phyloP scores from a whole-genome alignment of 2,888 invertebrate species.

The Lasiommata megera region DNA sequence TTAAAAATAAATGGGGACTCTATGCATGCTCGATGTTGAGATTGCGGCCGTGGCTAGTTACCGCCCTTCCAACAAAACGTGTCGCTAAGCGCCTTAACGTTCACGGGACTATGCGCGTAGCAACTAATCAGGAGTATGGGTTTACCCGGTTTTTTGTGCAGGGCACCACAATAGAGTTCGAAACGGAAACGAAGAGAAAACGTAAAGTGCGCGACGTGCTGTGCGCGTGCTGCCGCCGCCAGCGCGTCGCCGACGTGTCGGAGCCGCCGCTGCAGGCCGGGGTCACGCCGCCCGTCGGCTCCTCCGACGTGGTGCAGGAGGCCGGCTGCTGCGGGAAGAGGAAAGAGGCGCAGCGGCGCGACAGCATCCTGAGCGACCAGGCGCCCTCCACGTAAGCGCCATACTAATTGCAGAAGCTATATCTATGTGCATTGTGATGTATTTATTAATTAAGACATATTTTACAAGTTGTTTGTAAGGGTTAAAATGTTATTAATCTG shows the following conservation, averaged over 20 bases:
- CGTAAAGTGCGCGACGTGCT: constrained; percentile 72
- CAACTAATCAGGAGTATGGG: no score
- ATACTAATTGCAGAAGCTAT: no score
- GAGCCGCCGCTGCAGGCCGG: constrained; percentile 41
- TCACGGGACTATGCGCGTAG: no score
- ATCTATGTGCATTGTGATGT: no score
- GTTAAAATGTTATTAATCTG: no score
- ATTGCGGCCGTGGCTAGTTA: no score
- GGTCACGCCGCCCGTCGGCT: constrained; percentile 41
- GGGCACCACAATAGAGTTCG: constrained; percentile 66
- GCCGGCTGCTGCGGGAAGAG: constrained; percentile 68
- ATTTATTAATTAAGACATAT: no score
- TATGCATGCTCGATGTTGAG: no score
- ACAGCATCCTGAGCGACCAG: constrained; percentile 78
- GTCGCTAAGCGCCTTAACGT: no score
- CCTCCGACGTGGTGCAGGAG: constrained; percentile 47
- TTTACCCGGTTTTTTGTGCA: constrained; percentile 34
- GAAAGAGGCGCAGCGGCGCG: constrained; percentile 71
- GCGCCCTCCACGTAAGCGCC: constrained; percentile 62
- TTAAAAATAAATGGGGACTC: no score
- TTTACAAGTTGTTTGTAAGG: no score
- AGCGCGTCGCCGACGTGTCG: constrained; percentile 53
- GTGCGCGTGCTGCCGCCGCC: constrained; percentile 57
- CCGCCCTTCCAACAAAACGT: no score
- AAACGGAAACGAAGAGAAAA: constrained; percentile 68